phyloP scores from a whole-genome alignment of 2,113 vertebrate genomes.

The Aegotheles bennettii region DNA sequence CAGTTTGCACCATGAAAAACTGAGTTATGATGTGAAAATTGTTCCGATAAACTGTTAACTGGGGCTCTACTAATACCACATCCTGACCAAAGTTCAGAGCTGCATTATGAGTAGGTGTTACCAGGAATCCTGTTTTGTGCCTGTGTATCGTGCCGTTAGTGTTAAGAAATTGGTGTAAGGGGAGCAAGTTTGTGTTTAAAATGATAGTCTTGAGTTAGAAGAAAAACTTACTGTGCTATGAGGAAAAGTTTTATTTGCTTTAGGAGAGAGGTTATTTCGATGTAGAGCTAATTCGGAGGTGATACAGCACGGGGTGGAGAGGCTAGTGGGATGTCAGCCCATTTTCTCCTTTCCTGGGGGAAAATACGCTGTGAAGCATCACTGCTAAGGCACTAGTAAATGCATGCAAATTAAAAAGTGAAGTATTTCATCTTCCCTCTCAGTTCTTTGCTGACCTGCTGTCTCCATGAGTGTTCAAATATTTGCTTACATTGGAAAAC shows the following conservation, averaged over 20 bases:
- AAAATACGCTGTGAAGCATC: rapidly evolving
- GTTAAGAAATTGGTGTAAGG: not conserved
- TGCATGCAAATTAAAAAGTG: not conserved
- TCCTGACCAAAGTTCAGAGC: not conserved
- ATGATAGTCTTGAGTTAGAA: not conserved
- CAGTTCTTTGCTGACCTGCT: not conserved
- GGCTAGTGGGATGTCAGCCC: not conserved
- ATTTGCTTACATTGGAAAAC: not conserved
- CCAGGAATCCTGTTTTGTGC: not conserved
- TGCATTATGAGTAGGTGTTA: not conserved
- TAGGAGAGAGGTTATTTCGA: not conserved
- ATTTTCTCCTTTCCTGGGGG: not conserved
- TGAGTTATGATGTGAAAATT: not conserved
- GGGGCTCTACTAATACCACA: not conserved
- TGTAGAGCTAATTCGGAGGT: not conserved
- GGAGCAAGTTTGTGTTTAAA: not conserved
- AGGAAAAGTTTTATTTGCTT: not conserved
- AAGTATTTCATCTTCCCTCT: not conserved
- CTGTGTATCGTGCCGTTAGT: not conserved
- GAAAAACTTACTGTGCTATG: not conserved
- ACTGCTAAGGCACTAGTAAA: not conserved
- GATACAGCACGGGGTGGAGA: not conserved
- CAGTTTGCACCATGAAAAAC: not conserved
- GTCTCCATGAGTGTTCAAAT: not conserved
- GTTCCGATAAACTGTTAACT: not conserved